These are phyloP conservation scores for Ochropacha duplaris DNA, from an alignment of 2,888 invertebrate genomes.

Conservation along the genomic window DNA sequence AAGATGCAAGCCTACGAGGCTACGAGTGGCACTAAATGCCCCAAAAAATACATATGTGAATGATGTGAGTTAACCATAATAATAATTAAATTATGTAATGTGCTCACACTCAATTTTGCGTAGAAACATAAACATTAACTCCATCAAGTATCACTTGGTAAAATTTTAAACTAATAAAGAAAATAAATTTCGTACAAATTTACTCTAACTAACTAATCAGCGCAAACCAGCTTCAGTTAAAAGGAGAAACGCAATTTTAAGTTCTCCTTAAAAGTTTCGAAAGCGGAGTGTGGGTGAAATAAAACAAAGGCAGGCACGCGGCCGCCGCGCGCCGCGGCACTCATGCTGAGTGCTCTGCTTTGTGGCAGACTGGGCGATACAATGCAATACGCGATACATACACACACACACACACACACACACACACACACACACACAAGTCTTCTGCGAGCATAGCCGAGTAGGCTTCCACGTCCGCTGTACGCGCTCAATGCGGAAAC, in stretches of 20 bases:
- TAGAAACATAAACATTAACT: too few species aligned
- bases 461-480: conserved; percentile 30
- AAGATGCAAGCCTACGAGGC: conserved; percentile 58
- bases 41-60: not conserved
- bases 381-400: conserved; percentile 59
- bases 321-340: conserved; percentile 60
- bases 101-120: too few species aligned
- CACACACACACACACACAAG: conserved; percentile 33
- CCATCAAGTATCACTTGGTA: not conserved
- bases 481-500: conserved; percentile 34
- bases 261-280: conserved; percentile 75
- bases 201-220: conserved; percentile 59
- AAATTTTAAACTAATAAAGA: conserved; percentile 22
- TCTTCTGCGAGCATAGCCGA: conserved; percentile 34
- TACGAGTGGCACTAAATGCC: conserved; percentile 15
- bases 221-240: conserved; percentile 58
- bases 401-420: too few species aligned
- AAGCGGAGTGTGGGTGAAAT: conserved; percentile 77
- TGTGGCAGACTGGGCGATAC: conserved; percentile 72
- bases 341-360: conserved; percentile 80
- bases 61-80: too few species aligned
- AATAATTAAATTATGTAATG: too few species aligned
- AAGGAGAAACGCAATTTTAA: conserved; percentile 74
- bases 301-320: conserved; percentile 79
- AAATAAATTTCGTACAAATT: conserved; percentile 6